Evolutionary conservation across 2,797 vertebrate species (phyloP).

Genomic region (Anisognathus igniventris): DNA sequence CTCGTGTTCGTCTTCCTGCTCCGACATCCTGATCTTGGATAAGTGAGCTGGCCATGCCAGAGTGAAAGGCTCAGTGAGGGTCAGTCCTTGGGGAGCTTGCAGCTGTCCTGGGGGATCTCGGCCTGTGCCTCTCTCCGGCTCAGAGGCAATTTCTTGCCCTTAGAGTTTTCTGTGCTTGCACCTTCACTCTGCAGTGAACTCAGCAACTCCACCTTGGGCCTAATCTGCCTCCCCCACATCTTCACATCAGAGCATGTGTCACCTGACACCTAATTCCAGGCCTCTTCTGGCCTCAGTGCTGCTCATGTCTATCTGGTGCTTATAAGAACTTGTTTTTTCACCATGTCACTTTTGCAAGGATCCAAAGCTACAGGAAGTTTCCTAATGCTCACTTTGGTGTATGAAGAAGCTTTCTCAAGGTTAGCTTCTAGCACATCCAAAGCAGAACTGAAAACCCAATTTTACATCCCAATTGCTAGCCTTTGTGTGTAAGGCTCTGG

Average conservation of each 20-base stretch:
- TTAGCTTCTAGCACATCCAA: not conserved
- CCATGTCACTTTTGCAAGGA: not conserved
- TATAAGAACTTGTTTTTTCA: not conserved
- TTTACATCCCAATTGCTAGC: not conserved
- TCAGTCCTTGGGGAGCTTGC: not conserved
- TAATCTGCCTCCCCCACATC: not conserved
- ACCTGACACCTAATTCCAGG: not conserved
- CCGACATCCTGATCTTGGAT: not conserved
- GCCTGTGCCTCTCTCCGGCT: not conserved
- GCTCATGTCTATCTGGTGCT: not conserved
- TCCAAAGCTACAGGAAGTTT: not conserved
- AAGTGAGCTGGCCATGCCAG: not conserved
- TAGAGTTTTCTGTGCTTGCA: not conserved
- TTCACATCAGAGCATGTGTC: not conserved
- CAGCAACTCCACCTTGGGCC: not conserved
- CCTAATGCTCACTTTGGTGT: not conserved
- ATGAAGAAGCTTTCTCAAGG: not conserved
- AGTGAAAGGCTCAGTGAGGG: not conserved
- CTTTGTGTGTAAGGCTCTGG: not conserved
- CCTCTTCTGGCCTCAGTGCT: not conserved
- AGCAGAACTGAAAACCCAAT: not conserved
- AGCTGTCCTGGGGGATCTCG: not conserved
- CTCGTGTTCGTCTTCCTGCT: not conserved
- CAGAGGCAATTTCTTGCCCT: not conserved
- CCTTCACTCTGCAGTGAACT: not conserved